A percentile compares a stretch with the other conserved stretches of the same genome.
phyloP scores from a whole-genome alignment of 2,797 vertebrate species.

The Trematomus bernacchii region DNA sequence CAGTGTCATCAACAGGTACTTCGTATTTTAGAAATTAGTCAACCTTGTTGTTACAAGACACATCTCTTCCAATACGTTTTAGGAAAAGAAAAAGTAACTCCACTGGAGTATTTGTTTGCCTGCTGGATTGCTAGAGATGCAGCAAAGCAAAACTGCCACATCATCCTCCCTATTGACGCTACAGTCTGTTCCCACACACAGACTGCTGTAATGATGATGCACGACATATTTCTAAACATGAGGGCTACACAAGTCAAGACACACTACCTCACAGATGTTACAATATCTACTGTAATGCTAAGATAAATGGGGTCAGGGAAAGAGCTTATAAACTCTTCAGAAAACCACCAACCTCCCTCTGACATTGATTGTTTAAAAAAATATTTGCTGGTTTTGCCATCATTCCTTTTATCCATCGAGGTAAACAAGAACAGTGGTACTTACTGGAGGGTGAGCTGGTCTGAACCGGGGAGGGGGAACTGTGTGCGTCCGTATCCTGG shows the following conservation, averaged over 20 bases:
- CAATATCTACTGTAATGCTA: neutral
- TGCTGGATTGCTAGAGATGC: slow-evolving; percentile 54
- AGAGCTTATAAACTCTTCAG: neutral
- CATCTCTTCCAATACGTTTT: neutral
- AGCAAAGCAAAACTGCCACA: slow-evolving; percentile 81
- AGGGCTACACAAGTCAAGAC: slow-evolving; percentile 6
- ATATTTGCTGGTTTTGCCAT: neutral
- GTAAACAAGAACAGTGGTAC: slow-evolving; percentile 65
- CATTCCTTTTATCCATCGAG: neutral
- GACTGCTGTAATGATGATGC: slow-evolving; percentile 37
- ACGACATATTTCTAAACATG: slow-evolving; percentile 26
- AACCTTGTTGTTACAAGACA: neutral
- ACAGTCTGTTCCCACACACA: slow-evolving; percentile 61
- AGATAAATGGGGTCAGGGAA: neutral
- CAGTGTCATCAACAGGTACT: slow-evolving; percentile 34
- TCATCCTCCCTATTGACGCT: slow-evolving; percentile 76
- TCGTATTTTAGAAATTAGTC: neutral
- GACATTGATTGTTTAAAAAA: neutral
- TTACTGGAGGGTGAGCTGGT: slow-evolving; percentile 93
- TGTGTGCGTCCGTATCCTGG: slow-evolving; percentile 89
- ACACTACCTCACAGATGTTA: slow-evolving; percentile 6
- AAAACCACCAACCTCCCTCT: slow-evolving; percentile 1
- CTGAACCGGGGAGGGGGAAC: slow-evolving; percentile 83
- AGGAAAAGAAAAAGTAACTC: slow-evolving; percentile 23
- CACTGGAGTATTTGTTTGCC: slow-evolving; percentile 32